phyloP scores from a whole-genome alignment of 2,888 invertebrate species.

The Drosophila borealis region DNA sequence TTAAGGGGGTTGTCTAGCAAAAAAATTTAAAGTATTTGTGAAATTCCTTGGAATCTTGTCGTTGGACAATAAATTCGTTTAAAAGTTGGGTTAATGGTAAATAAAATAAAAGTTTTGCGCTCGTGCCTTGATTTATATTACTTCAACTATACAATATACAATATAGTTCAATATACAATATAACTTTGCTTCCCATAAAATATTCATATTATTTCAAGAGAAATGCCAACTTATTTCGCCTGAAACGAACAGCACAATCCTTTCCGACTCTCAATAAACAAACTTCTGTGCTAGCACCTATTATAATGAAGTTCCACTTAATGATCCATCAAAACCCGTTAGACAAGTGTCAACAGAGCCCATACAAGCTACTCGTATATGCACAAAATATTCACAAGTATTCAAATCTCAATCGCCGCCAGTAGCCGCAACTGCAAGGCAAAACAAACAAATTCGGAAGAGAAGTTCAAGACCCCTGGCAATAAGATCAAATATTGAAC shows the following conservation, averaged over 20 bases:
- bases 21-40: too few species aligned
- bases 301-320: slow-evolving; percentile 59
- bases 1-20: too few species aligned
- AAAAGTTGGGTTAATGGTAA: too few species aligned
- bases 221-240: neutral
- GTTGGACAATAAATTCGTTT: too few species aligned
- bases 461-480: slow-evolving; percentile 23
- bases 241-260: slow-evolving; percentile 8
- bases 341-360: slow-evolving; percentile 67
- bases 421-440: slow-evolving; percentile 47
- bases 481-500: slow-evolving; percentile 73
- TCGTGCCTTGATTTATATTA: too few species aligned
- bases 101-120: too few species aligned
- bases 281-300: too few species aligned
- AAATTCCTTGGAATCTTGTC: too few species aligned
- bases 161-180: too few species aligned
- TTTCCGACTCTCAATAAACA: slow-evolving; percentile 6
- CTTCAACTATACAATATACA: too few species aligned
- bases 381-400: slow-evolving; percentile 28
- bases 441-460: slow-evolving; percentile 35
- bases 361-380: slow-evolving; percentile 13
- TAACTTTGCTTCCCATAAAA: neutral
- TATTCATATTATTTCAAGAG: neutral
- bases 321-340: slow-evolving; percentile 67
- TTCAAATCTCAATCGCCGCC: slow-evolving; percentile 43